Percentiles rank a stretch among this genome's conserved stretches.
These are phyloP conservation scores for Melikaiella ostensackeni DNA, from an alignment of 2,888 invertebrate species.

Conservation along the genomic window DNA sequence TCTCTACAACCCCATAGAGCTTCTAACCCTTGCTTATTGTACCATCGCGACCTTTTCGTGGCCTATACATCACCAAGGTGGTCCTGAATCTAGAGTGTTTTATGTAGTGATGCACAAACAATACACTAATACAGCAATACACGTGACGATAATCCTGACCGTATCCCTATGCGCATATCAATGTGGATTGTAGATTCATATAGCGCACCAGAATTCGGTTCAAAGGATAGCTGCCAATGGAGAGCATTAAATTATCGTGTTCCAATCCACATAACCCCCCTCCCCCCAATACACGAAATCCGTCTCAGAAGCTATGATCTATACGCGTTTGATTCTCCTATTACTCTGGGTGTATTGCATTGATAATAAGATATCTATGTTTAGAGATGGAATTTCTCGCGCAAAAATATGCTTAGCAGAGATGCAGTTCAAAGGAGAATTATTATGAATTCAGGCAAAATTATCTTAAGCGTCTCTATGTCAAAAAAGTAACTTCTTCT, in stretches of 20 bases:
- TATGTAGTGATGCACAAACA: slow-evolving; percentile 55
- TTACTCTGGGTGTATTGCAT: neutral
- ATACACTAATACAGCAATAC: slow-evolving; percentile 20
- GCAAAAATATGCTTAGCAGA: too few relatives aligned
- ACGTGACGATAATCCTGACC: slow-evolving; percentile 16
- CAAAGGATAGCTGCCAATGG: slow-evolving; percentile 28
- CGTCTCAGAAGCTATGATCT: slow-evolving; percentile 14
- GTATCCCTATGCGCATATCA: slow-evolving; percentile 22
- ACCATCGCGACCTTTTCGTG: slow-evolving; percentile 51
- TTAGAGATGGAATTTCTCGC: neutral
- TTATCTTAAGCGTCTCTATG: too few relatives aligned
- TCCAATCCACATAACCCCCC: slow-evolving; percentile 10
- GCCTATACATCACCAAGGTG: slow-evolving; percentile 53
- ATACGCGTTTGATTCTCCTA: slow-evolving; percentile 6
- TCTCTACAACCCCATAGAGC: neutral
- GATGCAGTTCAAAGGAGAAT: too few relatives aligned
- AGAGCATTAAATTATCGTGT: slow-evolving; percentile 29
- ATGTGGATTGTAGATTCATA: slow-evolving; percentile 21
- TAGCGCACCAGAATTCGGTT: slow-evolving; percentile 15
- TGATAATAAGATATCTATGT: neutral
- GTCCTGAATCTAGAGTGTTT: slow-evolving; percentile 58
- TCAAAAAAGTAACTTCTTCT: too few relatives aligned
- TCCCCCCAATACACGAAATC: slow-evolving; percentile 7
- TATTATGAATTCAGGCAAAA: too few relatives aligned
- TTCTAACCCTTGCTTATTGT: slow-evolving; percentile 48